phyloP scores from a whole-genome alignment of 2,113 vertebrate species.

The Rhinopomastus cyanomelas region DNA sequence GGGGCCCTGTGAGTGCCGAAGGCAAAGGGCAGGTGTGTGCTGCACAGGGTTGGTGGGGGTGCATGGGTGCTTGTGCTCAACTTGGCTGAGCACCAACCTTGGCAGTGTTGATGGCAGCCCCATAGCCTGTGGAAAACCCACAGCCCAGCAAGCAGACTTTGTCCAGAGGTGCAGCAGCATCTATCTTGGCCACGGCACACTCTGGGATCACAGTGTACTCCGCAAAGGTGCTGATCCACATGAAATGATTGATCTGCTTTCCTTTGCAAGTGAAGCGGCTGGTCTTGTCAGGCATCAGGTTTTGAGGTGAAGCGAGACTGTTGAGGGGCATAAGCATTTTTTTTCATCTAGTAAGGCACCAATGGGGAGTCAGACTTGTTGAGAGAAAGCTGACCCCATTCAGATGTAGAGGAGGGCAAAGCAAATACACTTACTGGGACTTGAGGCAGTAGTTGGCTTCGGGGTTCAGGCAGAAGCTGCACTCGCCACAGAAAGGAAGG shows the following conservation, averaged over 20 bases:
- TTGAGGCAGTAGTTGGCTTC: constrained; percentile 81
- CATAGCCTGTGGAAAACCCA: constrained; percentile 83
- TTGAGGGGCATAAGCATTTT: neutral
- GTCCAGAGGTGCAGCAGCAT: constrained; percentile 78
- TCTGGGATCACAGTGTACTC: constrained; percentile 85
- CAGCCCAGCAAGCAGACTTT: constrained; percentile 83
- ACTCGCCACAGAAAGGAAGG: constrained; percentile 81
- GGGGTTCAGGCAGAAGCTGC: constrained; percentile 76
- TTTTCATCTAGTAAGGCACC: neutral
- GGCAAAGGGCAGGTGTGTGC: neutral
- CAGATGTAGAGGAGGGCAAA: neutral
- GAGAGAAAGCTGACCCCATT: neutral
- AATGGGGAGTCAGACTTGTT: neutral
- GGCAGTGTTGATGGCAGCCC: constrained; percentile 83
- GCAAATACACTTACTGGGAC: constrained; percentile 78
- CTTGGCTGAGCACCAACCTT: constrained; percentile 54
- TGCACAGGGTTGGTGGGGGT: neutral
- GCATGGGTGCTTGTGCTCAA: accelerated
- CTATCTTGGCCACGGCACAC: constrained; percentile 74
- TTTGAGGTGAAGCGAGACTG: neutral
- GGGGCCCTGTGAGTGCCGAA: neutral
- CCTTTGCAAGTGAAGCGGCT: constrained; percentile 82
- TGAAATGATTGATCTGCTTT: constrained; percentile 77
- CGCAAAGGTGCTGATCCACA: constrained; percentile 83
- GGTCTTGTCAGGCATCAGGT: constrained; percentile 65